Evolutionary conservation across 53 echinoderm and acorn worm species (phyloP).

Genomic region (Glandiceps talaboti): DNA sequence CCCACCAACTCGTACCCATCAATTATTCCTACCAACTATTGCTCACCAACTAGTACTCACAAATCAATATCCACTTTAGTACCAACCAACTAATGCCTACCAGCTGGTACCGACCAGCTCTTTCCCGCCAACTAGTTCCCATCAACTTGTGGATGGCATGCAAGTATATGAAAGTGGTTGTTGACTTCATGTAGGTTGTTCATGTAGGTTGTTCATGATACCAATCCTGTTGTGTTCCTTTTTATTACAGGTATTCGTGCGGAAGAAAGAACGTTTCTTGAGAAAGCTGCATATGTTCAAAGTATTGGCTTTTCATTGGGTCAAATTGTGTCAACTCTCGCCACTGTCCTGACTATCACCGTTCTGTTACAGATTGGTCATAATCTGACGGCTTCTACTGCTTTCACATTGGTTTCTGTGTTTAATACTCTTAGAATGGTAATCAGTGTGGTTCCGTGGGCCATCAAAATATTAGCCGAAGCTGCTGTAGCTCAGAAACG

Average conservation of each 20-base stretch:
- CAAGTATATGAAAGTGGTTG: no score
- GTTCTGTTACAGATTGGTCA: slow-evolving; percentile 50
- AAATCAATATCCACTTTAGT: no score
- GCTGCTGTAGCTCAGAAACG: slow-evolving; percentile 60
- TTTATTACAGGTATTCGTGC: slow-evolving; percentile 53
- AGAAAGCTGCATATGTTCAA: slow-evolving; percentile 50
- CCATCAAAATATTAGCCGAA: slow-evolving; percentile 74
- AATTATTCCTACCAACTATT: no score
- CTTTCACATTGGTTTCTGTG: slow-evolving; percentile 80
- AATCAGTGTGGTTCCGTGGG: slow-evolving; percentile 36
- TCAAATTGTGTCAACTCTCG: slow-evolving; percentile 37
- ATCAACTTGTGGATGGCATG: no score
- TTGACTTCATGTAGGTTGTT: no score
- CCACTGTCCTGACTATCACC: slow-evolving; percentile 34
- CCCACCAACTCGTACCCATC: no score
- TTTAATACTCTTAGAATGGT: slow-evolving; percentile 68
- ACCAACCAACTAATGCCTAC: no score
- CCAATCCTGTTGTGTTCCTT: no score
- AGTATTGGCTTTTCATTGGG: slow-evolving; percentile 21
- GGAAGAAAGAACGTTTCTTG: slow-evolving; percentile 27
- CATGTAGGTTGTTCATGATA: no score
- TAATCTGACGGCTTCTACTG: slow-evolving; percentile 45
- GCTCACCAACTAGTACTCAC: no score
- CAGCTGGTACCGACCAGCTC: no score
- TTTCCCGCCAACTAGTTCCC: no score